Conservation (phyloP, 2,113 vertebrate genomes). For the Bujurquina vittata region DNA sequence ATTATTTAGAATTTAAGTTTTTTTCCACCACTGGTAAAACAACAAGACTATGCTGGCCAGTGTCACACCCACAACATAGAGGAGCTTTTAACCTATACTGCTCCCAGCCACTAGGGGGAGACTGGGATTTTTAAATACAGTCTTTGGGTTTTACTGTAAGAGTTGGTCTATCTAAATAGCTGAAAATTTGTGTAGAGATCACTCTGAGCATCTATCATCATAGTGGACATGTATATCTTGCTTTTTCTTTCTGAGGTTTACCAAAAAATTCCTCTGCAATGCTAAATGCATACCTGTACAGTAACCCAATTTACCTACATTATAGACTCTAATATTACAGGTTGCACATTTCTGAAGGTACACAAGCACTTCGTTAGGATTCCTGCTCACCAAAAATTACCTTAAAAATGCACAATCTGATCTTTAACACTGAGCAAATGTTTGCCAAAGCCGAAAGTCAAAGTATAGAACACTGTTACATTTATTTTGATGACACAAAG, state of each 20-base stretch:
- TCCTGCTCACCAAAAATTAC: too few relatives aligned
- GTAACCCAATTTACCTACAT: not conserved
- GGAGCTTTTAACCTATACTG: not conserved
- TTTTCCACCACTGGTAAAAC: too few relatives aligned
- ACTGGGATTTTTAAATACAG: not conserved
- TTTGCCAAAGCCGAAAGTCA: not conserved
- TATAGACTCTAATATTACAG: too few relatives aligned
- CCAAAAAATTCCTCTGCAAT: fast-evolving
- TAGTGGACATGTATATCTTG: not conserved
- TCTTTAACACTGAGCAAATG: not conserved
- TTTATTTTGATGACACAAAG: not conserved
- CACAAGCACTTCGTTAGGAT: too few relatives aligned
- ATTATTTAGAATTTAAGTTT: too few relatives aligned
- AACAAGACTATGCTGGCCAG: not conserved
- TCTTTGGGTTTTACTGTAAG: not conserved
- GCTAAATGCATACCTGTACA: not conserved
- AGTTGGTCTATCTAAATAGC: not conserved
- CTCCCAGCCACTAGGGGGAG: not conserved
- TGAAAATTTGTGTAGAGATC: not conserved
- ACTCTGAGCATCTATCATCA: not conserved
- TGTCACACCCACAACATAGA: not conserved
- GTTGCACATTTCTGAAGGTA: too few relatives aligned
- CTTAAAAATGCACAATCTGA: fast-evolving
- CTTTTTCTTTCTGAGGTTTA: not conserved
- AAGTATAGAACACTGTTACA: not conserved